Evolutionary conservation across 2,113 vertebrate species (phyloP).

Genomic region (Mastomys coucha): DNA sequence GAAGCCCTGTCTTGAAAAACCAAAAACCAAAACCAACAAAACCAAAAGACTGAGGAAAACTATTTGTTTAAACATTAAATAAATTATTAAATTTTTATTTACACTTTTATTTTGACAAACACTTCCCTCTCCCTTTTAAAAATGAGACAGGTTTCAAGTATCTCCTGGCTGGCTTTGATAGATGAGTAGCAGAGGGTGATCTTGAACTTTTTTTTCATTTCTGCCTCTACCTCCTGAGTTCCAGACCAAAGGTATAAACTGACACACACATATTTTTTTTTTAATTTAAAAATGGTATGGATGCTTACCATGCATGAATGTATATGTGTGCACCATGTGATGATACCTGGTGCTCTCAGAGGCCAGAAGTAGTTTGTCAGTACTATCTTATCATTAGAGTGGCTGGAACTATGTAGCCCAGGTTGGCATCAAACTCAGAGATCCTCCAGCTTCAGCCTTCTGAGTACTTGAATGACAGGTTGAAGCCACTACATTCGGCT

Average conservation of each 20-base stretch:
- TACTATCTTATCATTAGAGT: not conserved
- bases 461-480: too few species aligned
- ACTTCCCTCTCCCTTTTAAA: not conserved
- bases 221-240: not conserved
- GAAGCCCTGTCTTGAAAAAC: not conserved
- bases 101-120: not conserved
- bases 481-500: not conserved
- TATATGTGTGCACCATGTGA: not conserved
- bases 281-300: not conserved
- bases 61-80: not conserved
- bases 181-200: not conserved
- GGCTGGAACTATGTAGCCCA: not conserved
- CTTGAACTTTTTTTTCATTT: too few species aligned
- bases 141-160: not conserved
- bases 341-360: not conserved
- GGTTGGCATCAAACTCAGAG: not conserved
- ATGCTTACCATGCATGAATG: not conserved
- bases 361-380: not conserved
- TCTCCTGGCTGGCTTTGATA: not conserved
- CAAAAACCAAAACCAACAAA: not conserved
- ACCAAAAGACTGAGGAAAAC: not conserved
- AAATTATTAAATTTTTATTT: conserved; percentile 1
- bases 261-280: not conserved
- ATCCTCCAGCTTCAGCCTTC: not conserved
- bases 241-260: not conserved